Base-by-base conservation (phyloP, 2,797 vertebrate species). In the Jordanella pulchra region DNA sequence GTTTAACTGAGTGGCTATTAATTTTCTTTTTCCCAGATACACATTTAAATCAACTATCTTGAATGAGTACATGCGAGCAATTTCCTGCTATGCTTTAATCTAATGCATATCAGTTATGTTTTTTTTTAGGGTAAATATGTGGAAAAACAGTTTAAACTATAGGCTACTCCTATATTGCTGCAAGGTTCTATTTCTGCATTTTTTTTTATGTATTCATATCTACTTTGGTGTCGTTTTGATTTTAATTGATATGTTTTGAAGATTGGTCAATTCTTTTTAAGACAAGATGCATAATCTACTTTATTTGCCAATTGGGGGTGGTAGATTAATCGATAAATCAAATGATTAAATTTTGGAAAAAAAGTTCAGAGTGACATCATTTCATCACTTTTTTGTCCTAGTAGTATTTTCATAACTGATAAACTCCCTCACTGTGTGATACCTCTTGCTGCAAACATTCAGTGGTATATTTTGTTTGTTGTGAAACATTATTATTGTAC, bases 31-130 rank as follows among this genome's bases (percentile, higher is more conserved):
- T 73, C 65, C 58, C 58, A 73, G 45, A 75, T 27, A 27, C 17
- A 23, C 65, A 47, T 71, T 23, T 28, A 72, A 66, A 72, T 69
- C 0, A 79, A 55, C 51, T 32, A 7, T 25, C 21, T 70, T 77
- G 55, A 79, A 69, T 80, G 65, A 42, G 47, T 55, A 72, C 60
- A 72, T 77, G 72, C 78, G 78, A 81, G 55, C 66, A 3, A 9
- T 65, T 73, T 21, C 2, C 55, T 69, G 70, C 64, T 61, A 54
- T 71, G 73, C 68, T 42, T 71, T 73, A 50, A 78, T 69, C 68
- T 78, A 63, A 69, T 77, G 76, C 73, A 69, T 66, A 77, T 80
- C 63, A 69, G 32, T 69, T 72, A 67, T 30, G 74, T 14, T 28
- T 28, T 54, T 1, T 45, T 56, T 75, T 27, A 71, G 44, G 67